phyloP scores from a whole-genome alignment of 1,140 invertebrate species.

The Radopholus similis region DNA sequence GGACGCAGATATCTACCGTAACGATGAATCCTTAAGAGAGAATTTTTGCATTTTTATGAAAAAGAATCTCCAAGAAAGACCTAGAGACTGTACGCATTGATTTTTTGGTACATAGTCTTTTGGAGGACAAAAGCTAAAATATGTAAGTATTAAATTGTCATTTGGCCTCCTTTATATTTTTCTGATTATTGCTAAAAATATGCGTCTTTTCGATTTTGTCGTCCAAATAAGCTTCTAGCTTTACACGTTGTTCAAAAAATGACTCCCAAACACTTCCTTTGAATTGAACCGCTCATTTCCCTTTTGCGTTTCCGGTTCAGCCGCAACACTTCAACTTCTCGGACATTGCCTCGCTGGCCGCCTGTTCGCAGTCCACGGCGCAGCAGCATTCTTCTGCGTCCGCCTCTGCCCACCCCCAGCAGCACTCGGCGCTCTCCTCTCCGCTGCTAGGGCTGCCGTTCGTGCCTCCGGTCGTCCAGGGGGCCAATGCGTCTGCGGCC shows the following conservation, averaged over 20 bases:
- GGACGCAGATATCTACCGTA: no score
- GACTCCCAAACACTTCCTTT: not conserved
- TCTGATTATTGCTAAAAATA: not conserved
- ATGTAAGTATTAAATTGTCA: no score
- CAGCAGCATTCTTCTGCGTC: not conserved
- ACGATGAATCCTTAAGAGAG: no score
- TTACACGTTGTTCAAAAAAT: not conserved
- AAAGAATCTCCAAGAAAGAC: no score
- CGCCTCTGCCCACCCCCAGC: not conserved
- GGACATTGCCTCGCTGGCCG: constrained; percentile 13
- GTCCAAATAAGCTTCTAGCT: not conserved
- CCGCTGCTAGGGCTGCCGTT: not conserved
- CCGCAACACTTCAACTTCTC: constrained; percentile 18
- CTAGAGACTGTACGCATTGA: no score
- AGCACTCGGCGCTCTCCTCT: not conserved
- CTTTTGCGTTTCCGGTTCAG: no score
- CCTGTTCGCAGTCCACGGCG: not conserved
- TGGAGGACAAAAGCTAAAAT: no score
- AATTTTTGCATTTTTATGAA: no score
- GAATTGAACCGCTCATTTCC: no score
- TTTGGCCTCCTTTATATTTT: not conserved
- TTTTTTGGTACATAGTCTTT: no score
- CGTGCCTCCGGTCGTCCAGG: not conserved
- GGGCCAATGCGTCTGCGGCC: not conserved
- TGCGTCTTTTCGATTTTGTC: not conserved